Evolutionary conservation across 1,140 invertebrate genomes (phyloP).

Genomic region (Chionoecetes opilio): DNA sequence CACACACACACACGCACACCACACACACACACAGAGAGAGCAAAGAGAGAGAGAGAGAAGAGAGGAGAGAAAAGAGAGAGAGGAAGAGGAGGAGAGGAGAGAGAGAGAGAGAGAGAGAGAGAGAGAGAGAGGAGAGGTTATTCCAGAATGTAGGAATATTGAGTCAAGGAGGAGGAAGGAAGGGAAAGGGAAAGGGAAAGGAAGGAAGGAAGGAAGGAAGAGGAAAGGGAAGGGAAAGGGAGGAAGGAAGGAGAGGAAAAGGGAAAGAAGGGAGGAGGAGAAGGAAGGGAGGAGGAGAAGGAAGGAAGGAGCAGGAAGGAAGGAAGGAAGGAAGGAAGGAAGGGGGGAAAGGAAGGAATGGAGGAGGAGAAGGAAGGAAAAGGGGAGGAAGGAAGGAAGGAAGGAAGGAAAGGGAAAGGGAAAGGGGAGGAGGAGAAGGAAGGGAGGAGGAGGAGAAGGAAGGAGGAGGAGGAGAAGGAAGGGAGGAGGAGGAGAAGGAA

Average conservation of each 20-base stretch:
- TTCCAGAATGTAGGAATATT: no score
- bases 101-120: no score
- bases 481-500: background rate
- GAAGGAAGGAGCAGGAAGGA: background rate
- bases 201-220: background rate
- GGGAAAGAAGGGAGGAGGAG: background rate
- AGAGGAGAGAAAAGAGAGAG: no score
- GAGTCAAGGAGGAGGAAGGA: no score
- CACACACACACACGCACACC: no score
- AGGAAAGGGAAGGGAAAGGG: background rate
- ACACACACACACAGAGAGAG: no score
- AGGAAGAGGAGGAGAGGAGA: no score
- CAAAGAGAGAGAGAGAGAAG: no score
- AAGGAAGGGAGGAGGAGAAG: background rate
- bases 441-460: background rate
- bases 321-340: background rate
- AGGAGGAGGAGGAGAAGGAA: background rate
- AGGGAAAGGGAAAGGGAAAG: no score
- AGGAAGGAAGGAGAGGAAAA: background rate
- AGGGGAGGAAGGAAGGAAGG: background rate
- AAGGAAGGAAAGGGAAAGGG: background rate
- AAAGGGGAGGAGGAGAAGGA: background rate
- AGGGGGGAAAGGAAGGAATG: background rate
- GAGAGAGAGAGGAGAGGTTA: no score
- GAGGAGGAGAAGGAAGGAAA: background rate